phyloP scores from a whole-genome alignment of 2,113 vertebrate genomes.

The Syngnathoides biaculeatus region DNA sequence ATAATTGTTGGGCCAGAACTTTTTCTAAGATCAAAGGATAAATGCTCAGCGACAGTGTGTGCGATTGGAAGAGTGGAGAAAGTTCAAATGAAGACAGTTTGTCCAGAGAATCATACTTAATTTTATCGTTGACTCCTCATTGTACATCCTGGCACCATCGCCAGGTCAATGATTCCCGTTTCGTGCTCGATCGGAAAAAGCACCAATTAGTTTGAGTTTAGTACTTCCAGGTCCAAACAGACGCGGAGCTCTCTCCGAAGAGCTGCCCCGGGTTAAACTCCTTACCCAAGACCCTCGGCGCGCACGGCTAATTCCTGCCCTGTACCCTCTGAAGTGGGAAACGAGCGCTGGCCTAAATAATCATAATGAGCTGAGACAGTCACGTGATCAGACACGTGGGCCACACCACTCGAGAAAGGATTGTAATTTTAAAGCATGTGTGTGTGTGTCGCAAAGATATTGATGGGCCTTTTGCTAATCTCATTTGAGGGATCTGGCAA shows the following conservation, averaged over 20 bases:
- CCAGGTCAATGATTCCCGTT: conserved; percentile 2
- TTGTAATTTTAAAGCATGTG: conserved; percentile 3
- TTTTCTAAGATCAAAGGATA: too few relatives aligned
- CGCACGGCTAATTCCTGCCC: conserved; percentile 45
- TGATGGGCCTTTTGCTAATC: conserved; percentile 52
- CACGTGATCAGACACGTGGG: conserved; percentile 38
- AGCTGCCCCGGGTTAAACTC: conserved; percentile 45
- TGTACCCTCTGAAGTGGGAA: conserved; percentile 35
- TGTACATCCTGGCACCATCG: not conserved
- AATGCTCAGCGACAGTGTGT: too few relatives aligned
- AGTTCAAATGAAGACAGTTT: conserved; percentile 2
- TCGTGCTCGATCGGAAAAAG: conserved; percentile 20
- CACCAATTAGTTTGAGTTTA: conserved; percentile 30
- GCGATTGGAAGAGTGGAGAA: not conserved
- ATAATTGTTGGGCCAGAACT: too few relatives aligned
- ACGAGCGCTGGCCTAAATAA: conserved; percentile 59
- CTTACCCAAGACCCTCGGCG: conserved; percentile 37
- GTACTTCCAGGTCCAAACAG: conserved; percentile 6
- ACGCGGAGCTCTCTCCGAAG: conserved; percentile 35
- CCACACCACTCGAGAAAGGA: conserved; percentile 29
- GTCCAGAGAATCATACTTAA: not conserved
- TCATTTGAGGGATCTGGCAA: conserved; percentile 37
- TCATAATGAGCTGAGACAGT: conserved; percentile 54
- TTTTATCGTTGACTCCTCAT: not conserved
- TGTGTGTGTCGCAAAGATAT: conserved; percentile 30